Percentiles rank a stretch among this genome's conserved stretches.
Evolutionary conservation across 2,797 vertebrate species (phyloP).

Genomic region (Hydrolagus colliei): DNA sequence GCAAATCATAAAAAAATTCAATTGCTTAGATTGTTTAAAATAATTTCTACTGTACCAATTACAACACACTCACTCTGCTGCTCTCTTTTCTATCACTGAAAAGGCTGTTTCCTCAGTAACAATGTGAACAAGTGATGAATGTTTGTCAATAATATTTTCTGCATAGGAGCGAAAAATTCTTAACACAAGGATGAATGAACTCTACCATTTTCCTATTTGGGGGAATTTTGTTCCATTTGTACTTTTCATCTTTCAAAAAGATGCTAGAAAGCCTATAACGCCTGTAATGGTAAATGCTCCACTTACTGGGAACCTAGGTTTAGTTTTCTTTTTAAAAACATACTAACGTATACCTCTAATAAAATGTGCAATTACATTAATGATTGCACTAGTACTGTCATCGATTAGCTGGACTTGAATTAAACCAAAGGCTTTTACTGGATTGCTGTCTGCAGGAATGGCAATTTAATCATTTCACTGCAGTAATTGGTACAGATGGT

Average conservation of each 20-base stretch:
- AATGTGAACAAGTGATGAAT: no score
- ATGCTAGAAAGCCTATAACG: background rate
- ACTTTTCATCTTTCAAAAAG: background rate
- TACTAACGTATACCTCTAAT: background rate
- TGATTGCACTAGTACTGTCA: background rate
- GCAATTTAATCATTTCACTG: background rate
- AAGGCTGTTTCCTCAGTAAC: no score
- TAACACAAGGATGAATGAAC: no score
- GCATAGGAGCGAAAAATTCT: no score
- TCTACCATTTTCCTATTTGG: no score
- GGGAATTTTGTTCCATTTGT: no score
- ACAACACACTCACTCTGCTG: no score
- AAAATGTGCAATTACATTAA: constrained; percentile 9
- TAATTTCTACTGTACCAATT: no score
- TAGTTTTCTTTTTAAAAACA: background rate
- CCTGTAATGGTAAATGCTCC: background rate
- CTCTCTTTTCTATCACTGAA: no score
- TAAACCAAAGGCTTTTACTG: background rate
- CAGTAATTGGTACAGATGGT: background rate
- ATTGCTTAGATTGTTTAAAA: no score
- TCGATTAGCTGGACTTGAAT: background rate
- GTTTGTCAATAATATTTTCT: no score
- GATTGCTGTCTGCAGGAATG: background rate
- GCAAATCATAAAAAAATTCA: no score
- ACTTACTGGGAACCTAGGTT: background rate